Conservation (phyloP, 2,888 invertebrate genomes). For the Drosophila neotestacea region DNA sequence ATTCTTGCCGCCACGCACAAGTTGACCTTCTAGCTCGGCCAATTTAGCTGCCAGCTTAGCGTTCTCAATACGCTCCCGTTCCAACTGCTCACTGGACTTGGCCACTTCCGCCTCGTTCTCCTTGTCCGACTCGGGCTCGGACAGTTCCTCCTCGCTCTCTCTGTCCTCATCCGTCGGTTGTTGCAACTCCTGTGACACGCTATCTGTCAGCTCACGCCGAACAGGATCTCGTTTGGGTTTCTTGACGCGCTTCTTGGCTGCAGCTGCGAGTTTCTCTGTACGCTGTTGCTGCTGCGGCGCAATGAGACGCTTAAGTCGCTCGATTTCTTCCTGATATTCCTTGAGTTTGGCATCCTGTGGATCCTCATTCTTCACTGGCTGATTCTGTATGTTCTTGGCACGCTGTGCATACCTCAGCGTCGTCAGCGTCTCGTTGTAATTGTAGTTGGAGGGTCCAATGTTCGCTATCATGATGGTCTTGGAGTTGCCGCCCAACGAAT, state of each 20-base stretch:
- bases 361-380: slow-evolving; percentile 99
- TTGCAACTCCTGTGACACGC: slow-evolving; percentile 51
- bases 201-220: slow-evolving; percentile 64
- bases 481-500: slow-evolving; percentile 99
- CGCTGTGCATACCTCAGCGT: slow-evolving; percentile 98
- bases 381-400: slow-evolving; percentile 99
- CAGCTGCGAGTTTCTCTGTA: slow-evolving; percentile 65
- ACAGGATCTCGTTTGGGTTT: slow-evolving; percentile 79
- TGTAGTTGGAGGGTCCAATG: slow-evolving; percentile 98
- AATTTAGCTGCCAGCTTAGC: slow-evolving; percentile 92
- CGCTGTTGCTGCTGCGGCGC: slow-evolving; percentile 85
- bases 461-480: slow-evolving; percentile 99
- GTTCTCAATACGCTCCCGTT: slow-evolving; percentile 90
- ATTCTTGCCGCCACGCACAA: slow-evolving; percentile 97
- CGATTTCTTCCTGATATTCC: slow-evolving; percentile 98
- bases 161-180: slow-evolving; percentile 76
- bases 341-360: slow-evolving; percentile 98
- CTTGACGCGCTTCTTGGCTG: slow-evolving; percentile 71
- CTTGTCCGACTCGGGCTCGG: slow-evolving; percentile 83
- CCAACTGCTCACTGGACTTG: slow-evolving; percentile 85
- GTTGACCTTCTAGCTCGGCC: slow-evolving; percentile 94
- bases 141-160: slow-evolving; percentile 82
- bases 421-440: slow-evolving; percentile 98
- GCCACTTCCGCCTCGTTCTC: slow-evolving; percentile 81
- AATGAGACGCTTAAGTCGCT: slow-evolving; percentile 87